Conservation (phyloP, 2,797 vertebrate species). For the Propithecus perrieri region DNA sequence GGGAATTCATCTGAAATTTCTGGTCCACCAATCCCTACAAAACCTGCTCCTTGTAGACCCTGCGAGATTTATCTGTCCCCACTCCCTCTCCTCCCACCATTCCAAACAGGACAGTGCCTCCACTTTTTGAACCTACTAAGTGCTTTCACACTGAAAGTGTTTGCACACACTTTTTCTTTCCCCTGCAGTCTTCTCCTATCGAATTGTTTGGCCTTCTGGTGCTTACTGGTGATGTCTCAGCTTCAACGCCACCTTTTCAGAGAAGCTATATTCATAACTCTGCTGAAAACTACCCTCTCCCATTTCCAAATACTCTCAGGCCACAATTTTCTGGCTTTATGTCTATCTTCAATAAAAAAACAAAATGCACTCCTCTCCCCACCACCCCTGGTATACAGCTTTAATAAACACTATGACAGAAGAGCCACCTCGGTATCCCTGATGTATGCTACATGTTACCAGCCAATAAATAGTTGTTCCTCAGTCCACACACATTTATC, state of each 20-base stretch:
- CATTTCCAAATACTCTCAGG: not conserved
- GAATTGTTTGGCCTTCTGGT: not conserved
- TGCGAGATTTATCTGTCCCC: not conserved
- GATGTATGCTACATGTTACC: fast-evolving
- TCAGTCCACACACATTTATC: not conserved
- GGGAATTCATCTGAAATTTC: not conserved
- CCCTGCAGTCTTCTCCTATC: not conserved
- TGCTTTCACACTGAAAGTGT: not conserved
- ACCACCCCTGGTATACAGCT: fast-evolving
- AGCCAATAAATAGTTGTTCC: not conserved
- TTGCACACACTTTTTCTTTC: not conserved
- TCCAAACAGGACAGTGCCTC: not conserved
- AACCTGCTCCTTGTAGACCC: not conserved
- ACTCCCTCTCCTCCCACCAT: not conserved
- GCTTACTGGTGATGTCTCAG: not conserved
- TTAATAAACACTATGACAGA: fast-evolving
- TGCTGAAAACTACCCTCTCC: not conserved
- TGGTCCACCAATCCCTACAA: too few species aligned
- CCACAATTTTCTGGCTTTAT: fast-evolving
- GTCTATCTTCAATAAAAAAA: not conserved
- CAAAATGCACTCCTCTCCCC: not conserved
- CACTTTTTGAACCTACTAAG: not conserved
- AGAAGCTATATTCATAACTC: not conserved
- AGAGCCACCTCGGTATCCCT: fast-evolving
- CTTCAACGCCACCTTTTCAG: not conserved